Conservation (phyloP, 2,113 vertebrate genomes). For the Poeciliopsis prolifica region DNA sequence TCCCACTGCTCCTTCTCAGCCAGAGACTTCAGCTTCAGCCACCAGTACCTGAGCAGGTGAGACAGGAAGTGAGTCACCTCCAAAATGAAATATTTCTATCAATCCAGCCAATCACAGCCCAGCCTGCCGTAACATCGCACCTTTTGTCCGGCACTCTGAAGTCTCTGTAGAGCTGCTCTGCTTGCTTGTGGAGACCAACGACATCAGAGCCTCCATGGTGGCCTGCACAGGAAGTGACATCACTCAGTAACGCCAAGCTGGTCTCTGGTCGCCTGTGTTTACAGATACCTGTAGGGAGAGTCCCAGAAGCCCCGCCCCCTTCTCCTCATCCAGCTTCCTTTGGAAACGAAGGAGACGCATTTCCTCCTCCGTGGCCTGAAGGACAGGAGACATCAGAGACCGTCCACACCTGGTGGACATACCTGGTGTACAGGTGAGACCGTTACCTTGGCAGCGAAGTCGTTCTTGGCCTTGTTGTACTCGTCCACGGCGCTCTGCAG, state of each 20-base stretch:
- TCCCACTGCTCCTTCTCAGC: conserved; percentile 93
- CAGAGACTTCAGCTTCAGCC: conserved; percentile 90
- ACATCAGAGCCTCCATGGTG: conserved; percentile 87
- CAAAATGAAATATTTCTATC: too few relatives aligned
- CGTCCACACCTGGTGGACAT: too few relatives aligned
- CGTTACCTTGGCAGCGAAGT: conserved; percentile 91
- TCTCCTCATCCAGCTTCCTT: conserved; percentile 87
- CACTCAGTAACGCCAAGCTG: background rate
- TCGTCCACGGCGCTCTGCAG: conserved; percentile 91
- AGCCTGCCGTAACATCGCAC: conserved; percentile 60
- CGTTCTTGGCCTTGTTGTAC: conserved; percentile 95
- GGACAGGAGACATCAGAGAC: too few relatives aligned
- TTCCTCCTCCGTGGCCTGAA: conserved; percentile 93
- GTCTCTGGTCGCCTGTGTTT: background rate
- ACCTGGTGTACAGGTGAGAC: too few relatives aligned
- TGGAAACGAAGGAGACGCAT: conserved; percentile 91
- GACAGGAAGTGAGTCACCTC: too few relatives aligned
- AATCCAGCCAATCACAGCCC: conserved; percentile 18
- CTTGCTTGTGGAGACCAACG: conserved; percentile 86
- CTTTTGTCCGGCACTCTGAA: conserved; percentile 96
- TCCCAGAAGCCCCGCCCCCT: conserved; percentile 81
- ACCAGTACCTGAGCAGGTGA: conserved; percentile 87
- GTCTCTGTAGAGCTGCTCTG: conserved; percentile 93
- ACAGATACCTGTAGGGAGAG: conserved; percentile 49
- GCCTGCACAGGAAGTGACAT: conserved; percentile 73